These are phyloP conservation scores for Dendrolimus punctatus DNA, from an alignment of 1,140 invertebrate genomes.

Conservation along the genomic window DNA sequence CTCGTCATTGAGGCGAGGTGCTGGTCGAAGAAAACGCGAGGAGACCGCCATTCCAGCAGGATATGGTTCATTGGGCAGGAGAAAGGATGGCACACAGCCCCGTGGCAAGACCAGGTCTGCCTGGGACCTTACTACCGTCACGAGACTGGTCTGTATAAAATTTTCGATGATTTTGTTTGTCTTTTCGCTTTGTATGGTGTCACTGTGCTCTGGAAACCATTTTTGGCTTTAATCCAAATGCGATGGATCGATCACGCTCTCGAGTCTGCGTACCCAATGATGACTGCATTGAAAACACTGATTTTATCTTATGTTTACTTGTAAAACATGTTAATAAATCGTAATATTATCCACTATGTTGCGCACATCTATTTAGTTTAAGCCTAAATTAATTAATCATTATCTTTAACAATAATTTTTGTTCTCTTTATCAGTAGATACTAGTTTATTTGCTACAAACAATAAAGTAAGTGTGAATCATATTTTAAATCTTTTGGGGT, in stretches of 20 bases:
- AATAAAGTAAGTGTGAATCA: too few relatives aligned
- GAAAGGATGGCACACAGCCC: conserved; percentile 51
- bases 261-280: conserved; percentile 42
- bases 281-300: conserved; percentile 34
- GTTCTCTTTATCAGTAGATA: too few relatives aligned
- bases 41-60: conserved; percentile 45
- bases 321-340: not conserved
- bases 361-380: too few relatives aligned
- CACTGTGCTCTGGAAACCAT: conserved; percentile 39
- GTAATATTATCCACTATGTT: too few relatives aligned
- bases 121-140: conserved; percentile 74
- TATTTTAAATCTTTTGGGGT: too few relatives aligned
- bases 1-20: conserved; percentile 78
- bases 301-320: conserved; percentile 1
- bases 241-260: conserved; percentile 55
- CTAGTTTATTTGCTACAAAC: too few relatives aligned
- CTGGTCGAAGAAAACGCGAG: conserved; percentile 56
- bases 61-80: conserved; percentile 65
- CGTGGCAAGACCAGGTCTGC: conserved; percentile 75
- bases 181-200: conserved; percentile 16
- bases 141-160: conserved; percentile 66
- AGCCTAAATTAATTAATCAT: too few relatives aligned
- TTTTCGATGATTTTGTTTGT: conserved; percentile 7
- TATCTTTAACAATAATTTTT: too few relatives aligned
- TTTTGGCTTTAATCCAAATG: conserved; percentile 55